Conservation (phyloP, 1,140 invertebrate genomes). For the Eriocheir sinensis region DNA sequence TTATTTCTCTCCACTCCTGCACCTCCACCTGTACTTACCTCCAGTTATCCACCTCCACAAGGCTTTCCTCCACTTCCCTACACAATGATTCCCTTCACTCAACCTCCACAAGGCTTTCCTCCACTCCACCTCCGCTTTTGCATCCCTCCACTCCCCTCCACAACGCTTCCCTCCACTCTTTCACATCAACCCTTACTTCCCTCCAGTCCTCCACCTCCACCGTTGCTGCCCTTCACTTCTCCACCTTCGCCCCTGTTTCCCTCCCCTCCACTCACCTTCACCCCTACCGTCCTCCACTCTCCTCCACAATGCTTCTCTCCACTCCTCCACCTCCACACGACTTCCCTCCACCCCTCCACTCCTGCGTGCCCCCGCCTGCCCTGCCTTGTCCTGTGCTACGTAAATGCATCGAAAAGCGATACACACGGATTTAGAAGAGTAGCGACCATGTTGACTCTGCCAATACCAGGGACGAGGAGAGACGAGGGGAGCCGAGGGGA, state of each 20-base stretch:
- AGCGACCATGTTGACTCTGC: slow-evolving; percentile 54
- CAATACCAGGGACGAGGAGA: slow-evolving; percentile 19
- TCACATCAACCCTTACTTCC: too few species aligned
- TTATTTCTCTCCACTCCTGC: too few species aligned
- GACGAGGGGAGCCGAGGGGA: not conserved
- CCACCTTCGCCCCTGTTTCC: slow-evolving; percentile 37
- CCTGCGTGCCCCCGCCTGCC: not conserved
- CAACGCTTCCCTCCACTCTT: too few species aligned
- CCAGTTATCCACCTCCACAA: too few species aligned
- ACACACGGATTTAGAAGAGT: slow-evolving; percentile 45
- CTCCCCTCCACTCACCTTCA: not conserved
- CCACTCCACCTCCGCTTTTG: not conserved
- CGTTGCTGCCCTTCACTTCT: too few species aligned
- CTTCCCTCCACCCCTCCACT: not conserved
- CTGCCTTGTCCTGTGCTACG: not conserved
- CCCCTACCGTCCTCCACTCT: not conserved
- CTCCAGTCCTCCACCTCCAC: too few species aligned
- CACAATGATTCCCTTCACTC: too few species aligned
- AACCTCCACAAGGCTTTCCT: not conserved
- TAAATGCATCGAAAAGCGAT: slow-evolving; percentile 61
- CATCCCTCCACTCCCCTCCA: not conserved
- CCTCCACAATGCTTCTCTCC: not conserved
- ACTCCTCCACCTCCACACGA: not conserved
- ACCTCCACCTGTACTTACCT: too few species aligned
- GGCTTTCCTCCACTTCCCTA: too few species aligned